phyloP scores from a whole-genome alignment of 2,888 invertebrate genomes.

The Epicampocera succincta region DNA sequence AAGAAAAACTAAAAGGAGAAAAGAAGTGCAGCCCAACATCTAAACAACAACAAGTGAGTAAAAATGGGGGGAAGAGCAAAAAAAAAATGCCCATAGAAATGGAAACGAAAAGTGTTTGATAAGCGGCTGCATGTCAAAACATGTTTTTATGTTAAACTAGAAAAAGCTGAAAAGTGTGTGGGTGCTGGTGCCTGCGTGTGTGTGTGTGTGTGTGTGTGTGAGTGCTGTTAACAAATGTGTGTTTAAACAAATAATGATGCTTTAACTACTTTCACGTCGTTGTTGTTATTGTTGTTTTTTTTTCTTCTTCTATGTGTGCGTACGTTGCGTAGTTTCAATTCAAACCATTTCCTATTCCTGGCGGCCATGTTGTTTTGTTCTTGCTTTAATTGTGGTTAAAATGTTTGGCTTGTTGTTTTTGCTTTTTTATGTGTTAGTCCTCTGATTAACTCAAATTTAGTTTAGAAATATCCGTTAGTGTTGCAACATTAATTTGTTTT shows the following conservation, averaged over 20 bases:
- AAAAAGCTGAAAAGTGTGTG: too few relatives aligned
- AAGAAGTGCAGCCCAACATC: neutral
- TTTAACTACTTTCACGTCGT: conserved; percentile 9
- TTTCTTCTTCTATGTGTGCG: conserved; percentile 29
- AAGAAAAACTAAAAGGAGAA: conserved; percentile 3
- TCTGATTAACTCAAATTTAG: conserved; percentile 78
- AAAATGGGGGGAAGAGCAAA: neutral
- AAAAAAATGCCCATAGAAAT: neutral
- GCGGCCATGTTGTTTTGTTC: conserved; percentile 32
- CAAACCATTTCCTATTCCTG: conserved; percentile 48
- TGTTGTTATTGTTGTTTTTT: too few relatives aligned
- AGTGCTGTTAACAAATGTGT: conserved; percentile 12
- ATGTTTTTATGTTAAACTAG: neutral
- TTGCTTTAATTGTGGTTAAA: conserved; percentile 36
- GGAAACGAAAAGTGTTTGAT: too few relatives aligned
- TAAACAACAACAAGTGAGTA: conserved; percentile 52
- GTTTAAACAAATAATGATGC: conserved; percentile 23
- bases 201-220: neutral
- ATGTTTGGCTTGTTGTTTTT: conserved; percentile 50
- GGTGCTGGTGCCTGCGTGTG: conserved; percentile 1
- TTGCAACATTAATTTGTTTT: conserved; percentile 75
- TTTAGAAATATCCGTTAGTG: conserved; percentile 80
- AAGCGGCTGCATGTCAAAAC: neutral
- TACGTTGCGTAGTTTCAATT: conserved; percentile 34
- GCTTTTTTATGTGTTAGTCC: conserved; percentile 67